These are phyloP conservation scores for Frieseomelitta varia DNA, from an alignment of 1,140 invertebrate genomes.

Conservation along the genomic window DNA sequence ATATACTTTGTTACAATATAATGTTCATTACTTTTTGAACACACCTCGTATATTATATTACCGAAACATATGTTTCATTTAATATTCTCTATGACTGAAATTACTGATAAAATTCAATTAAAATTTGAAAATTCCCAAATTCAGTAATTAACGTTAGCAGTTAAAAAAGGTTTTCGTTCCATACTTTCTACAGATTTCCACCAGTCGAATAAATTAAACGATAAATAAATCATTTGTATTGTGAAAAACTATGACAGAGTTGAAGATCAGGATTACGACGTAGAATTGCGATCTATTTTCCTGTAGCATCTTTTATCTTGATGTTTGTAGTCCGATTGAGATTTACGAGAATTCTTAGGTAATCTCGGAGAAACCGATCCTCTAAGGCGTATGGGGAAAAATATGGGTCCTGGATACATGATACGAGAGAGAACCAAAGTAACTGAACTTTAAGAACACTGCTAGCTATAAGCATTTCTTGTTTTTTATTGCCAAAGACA, in stretches of 20 bases:
- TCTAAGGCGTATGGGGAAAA: background rate
- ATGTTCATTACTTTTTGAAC: too few relatives aligned
- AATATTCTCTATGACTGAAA: too few relatives aligned
- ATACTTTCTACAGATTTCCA: background rate
- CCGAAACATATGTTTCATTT: too few relatives aligned
- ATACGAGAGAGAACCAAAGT: background rate
- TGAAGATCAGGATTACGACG: background rate
- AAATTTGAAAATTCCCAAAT: too few relatives aligned
- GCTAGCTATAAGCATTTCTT: background rate
- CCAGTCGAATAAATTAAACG: background rate
- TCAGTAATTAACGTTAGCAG: too few relatives aligned
- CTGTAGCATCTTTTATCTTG: slow-evolving; percentile 8
- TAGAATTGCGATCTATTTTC: slow-evolving; percentile 28
- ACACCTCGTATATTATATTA: background rate
- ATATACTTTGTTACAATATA: too few relatives aligned
- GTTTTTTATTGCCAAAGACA: slow-evolving; percentile 4
- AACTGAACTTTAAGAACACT: background rate
- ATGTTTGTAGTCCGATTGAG: slow-evolving; percentile 31
- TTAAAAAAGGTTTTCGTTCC: background rate
- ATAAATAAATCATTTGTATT: background rate
- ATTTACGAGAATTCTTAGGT: slow-evolving; percentile 37
- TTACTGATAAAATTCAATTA: too few relatives aligned
- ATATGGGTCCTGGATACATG: background rate
- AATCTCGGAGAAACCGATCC: background rate
- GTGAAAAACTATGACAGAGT: background rate